These are phyloP conservation scores for Pseudomyrmex gracilis DNA, from an alignment of 1,140 invertebrate genomes.

Conservation along the genomic window DNA sequence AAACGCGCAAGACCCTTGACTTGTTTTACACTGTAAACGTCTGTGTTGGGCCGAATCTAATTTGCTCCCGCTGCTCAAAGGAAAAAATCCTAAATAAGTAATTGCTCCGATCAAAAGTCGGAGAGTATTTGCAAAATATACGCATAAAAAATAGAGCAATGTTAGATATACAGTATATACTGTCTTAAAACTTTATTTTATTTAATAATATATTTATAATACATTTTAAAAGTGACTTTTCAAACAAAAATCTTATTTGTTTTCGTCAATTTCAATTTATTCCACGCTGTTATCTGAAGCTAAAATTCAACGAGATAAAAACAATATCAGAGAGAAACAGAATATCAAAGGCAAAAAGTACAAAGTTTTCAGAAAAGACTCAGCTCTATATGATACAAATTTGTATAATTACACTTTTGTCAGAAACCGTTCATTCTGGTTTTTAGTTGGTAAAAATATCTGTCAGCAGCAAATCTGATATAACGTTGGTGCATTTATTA, in stretches of 20 bases:
- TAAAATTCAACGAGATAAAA: not conserved
- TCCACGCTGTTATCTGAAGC: not conserved
- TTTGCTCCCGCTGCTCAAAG: slow-evolving; percentile 17
- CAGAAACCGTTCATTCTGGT: slow-evolving; percentile 1
- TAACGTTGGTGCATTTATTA: not conserved
- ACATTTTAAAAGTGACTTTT: not conserved
- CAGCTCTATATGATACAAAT: too few relatives aligned
- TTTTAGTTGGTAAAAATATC: not conserved
- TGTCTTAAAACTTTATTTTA: not conserved
- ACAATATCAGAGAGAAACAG: not conserved
- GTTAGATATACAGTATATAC: not conserved
- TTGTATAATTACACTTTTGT: not conserved
- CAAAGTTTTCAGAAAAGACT: too few relatives aligned
- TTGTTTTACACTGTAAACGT: slow-evolving; percentile 49
- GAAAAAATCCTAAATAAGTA: slow-evolving; percentile 31
- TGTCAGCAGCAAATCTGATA: slow-evolving; percentile 1
- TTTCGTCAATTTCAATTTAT: not conserved
- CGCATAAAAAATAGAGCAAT: not conserved
- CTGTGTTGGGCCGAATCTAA: slow-evolving; percentile 45
- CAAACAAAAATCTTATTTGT: not conserved
- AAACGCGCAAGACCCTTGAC: slow-evolving; percentile 50
- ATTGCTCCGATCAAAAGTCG: slow-evolving; percentile 2
- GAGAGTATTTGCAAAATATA: not conserved
- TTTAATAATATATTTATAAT: not conserved
- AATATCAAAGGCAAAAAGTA: too few relatives aligned